These are phyloP conservation scores for Pyrgilauda ruficollis DNA, from an alignment of 2,113 vertebrate genomes.

Conservation along the genomic window DNA sequence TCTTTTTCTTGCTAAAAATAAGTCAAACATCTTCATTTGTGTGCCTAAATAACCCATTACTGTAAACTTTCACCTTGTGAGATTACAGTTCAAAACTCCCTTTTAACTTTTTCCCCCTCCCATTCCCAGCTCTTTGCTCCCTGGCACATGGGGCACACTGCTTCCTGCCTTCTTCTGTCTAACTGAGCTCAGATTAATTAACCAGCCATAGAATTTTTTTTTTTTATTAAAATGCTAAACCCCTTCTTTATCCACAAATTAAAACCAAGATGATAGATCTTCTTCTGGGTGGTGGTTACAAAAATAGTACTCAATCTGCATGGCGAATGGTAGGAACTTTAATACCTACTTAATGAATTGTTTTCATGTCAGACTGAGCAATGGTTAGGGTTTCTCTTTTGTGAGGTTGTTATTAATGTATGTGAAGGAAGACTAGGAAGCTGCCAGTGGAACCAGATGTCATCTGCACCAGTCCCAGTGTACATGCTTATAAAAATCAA, in stretches of 20 bases:
- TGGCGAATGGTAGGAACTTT: not conserved
- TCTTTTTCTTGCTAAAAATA: slow-evolving; percentile 9
- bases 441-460: not conserved
- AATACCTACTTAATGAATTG: not conserved
- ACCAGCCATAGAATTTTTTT: not conserved
- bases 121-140: not conserved
- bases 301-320: not conserved
- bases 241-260: not conserved
- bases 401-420: not conserved
- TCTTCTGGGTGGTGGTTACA: not conserved
- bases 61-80: not conserved
- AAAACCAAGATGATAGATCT: not conserved
- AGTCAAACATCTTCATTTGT: not conserved
- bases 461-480: not conserved
- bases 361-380: not conserved
- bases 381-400: not conserved
- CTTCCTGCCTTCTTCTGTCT: not conserved
- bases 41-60: not conserved
- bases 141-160: not conserved
- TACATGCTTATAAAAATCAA: not conserved
- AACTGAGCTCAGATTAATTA: not conserved
- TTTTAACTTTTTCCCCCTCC: not conserved
- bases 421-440: not conserved
- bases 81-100: not conserved
- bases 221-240: not conserved